Evolutionary conservation across 2,113 vertebrate species (phyloP).

Genomic region (Girardinichthys multiradiatus): DNA sequence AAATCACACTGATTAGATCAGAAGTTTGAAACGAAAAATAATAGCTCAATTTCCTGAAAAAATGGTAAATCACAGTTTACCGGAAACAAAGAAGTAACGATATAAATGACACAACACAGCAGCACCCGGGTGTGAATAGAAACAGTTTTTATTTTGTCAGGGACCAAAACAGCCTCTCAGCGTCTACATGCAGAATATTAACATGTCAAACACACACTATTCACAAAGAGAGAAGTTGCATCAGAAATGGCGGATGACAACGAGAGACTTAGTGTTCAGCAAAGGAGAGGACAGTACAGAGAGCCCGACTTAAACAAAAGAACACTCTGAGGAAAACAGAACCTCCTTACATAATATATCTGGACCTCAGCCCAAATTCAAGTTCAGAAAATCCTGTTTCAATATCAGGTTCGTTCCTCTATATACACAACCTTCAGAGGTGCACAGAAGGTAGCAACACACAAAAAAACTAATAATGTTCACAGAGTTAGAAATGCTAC

Average conservation of each 20-base stretch:
- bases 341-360: not conserved
- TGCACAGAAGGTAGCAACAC: not conserved
- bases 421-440: not conserved
- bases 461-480: not conserved
- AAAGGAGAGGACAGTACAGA: not conserved
- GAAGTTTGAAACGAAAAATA: not conserved
- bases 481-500: not conserved
- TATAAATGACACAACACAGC: not conserved
- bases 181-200: slow-evolving; percentile 88
- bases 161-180: slow-evolving; percentile 80
- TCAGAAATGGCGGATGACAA: slow-evolving; percentile 80
- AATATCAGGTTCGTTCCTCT: not conserved
- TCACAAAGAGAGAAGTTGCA: slow-evolving; percentile 77
- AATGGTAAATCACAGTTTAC: not conserved
- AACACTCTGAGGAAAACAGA: not conserved
- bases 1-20: not conserved
- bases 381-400: not conserved
- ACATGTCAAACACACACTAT: slow-evolving; percentile 86
- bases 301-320: not conserved
- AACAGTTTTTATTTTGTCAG: slow-evolving; percentile 70
- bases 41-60: not conserved
- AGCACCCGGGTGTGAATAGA: slow-evolving; percentile 37
- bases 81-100: not conserved
- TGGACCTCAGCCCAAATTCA: not conserved
- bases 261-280: not conserved